Percentiles rank a stretch among this genome's conserved stretches.
phyloP scores from a whole-genome alignment of 2,797 vertebrate genomes.

The Alcedo quadribrachys region DNA sequence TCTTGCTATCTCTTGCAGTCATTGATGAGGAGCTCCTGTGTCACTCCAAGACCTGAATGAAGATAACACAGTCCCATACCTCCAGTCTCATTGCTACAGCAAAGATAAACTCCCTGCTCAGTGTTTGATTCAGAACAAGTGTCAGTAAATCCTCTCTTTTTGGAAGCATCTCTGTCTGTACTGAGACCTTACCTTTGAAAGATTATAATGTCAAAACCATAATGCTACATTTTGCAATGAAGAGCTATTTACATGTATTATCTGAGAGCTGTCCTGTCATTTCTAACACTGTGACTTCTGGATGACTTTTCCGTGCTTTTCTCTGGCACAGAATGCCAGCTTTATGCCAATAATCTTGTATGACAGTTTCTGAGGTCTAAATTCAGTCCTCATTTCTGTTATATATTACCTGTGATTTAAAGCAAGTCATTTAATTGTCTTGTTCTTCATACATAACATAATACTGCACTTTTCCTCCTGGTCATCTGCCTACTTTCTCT shows the following conservation, averaged over 20 bases:
- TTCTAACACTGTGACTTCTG: neutral
- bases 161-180: neutral
- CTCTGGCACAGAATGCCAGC: neutral
- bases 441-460: neutral
- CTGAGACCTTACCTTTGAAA: neutral
- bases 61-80: neutral
- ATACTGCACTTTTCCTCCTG: neutral
- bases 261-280: neutral
- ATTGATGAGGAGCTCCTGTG: neutral
- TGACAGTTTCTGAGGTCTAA: neutral
- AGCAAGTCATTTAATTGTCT: slow-evolving; percentile 1
- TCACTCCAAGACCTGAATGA: neutral
- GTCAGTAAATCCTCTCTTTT: neutral
- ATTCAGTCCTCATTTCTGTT: neutral
- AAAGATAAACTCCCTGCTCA: rapidly evolving
- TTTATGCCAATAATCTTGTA: neutral
- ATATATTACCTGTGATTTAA: neutral
- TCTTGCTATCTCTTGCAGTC: neutral
- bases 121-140: neutral
- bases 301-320: neutral
- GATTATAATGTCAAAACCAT: neutral
- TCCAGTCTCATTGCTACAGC: neutral
- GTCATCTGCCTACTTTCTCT: neutral
- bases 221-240: neutral
- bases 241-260: neutral